Conservation (phyloP, 2,888 invertebrate species). For the Parelbella ahira region DNA sequence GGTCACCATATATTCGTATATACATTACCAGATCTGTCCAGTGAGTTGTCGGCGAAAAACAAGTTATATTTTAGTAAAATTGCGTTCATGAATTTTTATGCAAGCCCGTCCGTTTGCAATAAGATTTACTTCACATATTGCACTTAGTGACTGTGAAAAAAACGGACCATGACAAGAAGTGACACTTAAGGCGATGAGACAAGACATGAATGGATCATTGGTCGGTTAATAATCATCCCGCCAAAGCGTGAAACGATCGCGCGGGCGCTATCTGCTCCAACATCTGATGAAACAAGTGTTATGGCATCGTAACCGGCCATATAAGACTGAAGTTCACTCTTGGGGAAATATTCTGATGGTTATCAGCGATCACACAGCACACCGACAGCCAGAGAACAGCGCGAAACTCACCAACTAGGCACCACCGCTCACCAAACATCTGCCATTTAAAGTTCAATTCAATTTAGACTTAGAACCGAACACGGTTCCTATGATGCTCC, state of each 20-base stretch:
- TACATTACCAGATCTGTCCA: too few species aligned
- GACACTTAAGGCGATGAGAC: slow-evolving; percentile 13
- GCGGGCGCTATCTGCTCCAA: slow-evolving; percentile 53
- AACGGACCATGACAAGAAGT: slow-evolving; percentile 8
- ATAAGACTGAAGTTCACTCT: slow-evolving; percentile 61
- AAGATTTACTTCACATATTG: slow-evolving; percentile 11
- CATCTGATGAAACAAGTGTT: slow-evolving; percentile 70
- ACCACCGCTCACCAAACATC: slow-evolving; percentile 56
- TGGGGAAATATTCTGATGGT: slow-evolving; percentile 57
- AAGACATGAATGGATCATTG: slow-evolving; percentile 45
- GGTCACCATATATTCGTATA: too few species aligned
- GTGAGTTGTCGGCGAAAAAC: too few species aligned
- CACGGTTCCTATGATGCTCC: slow-evolving; percentile 15
- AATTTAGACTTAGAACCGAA: slow-evolving; percentile 16
- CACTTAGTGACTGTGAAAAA: slow-evolving; percentile 7
- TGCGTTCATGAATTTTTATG: slow-evolving; percentile 2
- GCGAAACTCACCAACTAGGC: slow-evolving; percentile 43
- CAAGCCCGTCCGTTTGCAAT: background rate
- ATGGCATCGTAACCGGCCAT: slow-evolving; percentile 63
- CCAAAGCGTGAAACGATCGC: slow-evolving; percentile 46
- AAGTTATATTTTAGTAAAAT: slow-evolving; percentile 29
- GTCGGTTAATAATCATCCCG: slow-evolving; percentile 53
- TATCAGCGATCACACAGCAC: slow-evolving; percentile 65
- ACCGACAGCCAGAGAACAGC: slow-evolving; percentile 39
- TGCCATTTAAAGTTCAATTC: slow-evolving; percentile 36